Percentiles rank a stretch among this genome's conserved stretches.
Conservation (phyloP, 2,797 vertebrate genomes). For the Gobio occitaniae region DNA sequence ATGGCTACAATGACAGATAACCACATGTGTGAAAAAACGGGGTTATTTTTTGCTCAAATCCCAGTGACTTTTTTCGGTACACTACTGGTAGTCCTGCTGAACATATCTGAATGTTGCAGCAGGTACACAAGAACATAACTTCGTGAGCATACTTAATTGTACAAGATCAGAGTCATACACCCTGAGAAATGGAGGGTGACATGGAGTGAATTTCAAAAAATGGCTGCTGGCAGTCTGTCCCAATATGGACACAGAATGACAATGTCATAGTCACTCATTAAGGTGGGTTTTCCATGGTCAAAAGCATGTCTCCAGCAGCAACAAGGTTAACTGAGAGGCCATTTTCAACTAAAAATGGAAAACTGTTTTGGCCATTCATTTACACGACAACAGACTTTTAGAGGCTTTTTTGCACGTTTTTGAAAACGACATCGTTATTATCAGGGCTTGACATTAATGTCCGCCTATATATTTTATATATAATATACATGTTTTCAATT, state of each 20-base stretch:
- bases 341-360: not conserved
- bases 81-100: constrained; percentile 5
- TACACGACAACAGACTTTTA: not conserved
- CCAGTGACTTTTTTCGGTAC: not conserved
- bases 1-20: constrained; percentile 3
- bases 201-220: constrained; percentile 48
- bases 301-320: constrained; percentile 1
- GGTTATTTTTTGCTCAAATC: constrained; percentile 12
- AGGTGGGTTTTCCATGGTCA: constrained; percentile 49
- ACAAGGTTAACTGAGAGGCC: constrained; percentile 15
- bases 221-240: constrained; percentile 16
- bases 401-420: too few relatives aligned
- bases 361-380: not conserved
- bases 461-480: too few relatives aligned
- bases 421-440: too few relatives aligned
- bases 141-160: constrained; percentile 21
- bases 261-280: constrained; percentile 50
- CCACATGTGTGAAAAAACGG: not conserved
- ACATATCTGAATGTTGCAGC: constrained; percentile 10
- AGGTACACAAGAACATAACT: constrained; percentile 27
- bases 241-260: constrained; percentile 49
- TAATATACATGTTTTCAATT: too few relatives aligned
- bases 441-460: too few relatives aligned
- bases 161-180: constrained; percentile 40
- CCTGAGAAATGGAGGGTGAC: constrained; percentile 32